Percentiles rank a stretch among this genome's conserved stretches.
Evolutionary conservation across 2,797 vertebrate species (phyloP).

Genomic region (Allobates femoralis): DNA sequence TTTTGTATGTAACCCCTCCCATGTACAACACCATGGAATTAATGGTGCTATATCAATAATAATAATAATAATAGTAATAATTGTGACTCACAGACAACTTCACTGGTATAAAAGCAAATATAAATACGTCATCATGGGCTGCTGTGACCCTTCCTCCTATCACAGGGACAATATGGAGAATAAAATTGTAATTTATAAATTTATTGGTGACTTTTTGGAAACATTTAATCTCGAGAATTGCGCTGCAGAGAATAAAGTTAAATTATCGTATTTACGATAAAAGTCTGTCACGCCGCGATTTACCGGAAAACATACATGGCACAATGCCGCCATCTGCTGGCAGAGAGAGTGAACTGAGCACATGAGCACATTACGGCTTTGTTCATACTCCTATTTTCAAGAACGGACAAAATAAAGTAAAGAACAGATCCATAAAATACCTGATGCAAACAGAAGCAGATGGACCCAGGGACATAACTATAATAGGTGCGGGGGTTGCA

Average conservation of each 20-base stretch:
- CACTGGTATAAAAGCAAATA: background rate
- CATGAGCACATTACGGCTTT: background rate
- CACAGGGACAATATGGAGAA: background rate
- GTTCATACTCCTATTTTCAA: background rate
- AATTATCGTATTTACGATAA: background rate
- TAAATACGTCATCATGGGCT: background rate
- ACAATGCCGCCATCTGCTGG: conserved; percentile 17
- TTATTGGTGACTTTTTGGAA: background rate
- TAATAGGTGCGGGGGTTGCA: too few relatives aligned
- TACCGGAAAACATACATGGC: background rate
- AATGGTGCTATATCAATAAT: too few relatives aligned
- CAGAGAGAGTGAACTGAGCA: background rate
- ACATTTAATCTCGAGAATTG: background rate
- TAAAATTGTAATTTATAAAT: too few relatives aligned
- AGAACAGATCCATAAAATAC: too few relatives aligned
- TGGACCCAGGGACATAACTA: too few relatives aligned
- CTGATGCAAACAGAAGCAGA: too few relatives aligned
- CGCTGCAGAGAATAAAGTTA: background rate
- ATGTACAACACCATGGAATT: too few relatives aligned
- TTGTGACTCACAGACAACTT: background rate
- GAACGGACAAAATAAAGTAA: background rate
- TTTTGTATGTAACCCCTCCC: too few relatives aligned
- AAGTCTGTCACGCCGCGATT: background rate
- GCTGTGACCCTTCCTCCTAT: background rate
- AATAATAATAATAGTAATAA: too few relatives aligned